Evolutionary conservation across 1,140 invertebrate species (phyloP), one percentile per base, ranked within the genome.

Genomic region (Polyergus mexicanus): DNA sequence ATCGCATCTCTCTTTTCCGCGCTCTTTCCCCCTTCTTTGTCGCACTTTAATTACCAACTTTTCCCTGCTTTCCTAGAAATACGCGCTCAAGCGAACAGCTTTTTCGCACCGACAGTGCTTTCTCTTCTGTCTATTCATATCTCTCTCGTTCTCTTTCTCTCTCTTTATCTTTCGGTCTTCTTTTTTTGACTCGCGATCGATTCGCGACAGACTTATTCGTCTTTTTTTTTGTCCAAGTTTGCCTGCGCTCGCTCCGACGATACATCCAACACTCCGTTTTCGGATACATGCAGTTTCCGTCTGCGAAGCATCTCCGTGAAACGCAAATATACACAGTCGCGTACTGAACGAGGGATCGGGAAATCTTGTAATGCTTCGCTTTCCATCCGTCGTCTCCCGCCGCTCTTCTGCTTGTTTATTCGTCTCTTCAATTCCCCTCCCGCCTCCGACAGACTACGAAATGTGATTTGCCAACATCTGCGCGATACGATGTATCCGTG

Each of bases 11-110:
- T 22, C 56, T 44, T 13, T 54, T 54, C 47, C 66, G 58, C 65
- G 83, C 78, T 78, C 85, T 88, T 80, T 69, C 83, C 51, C 51
- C 22, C 28, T 54, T 86, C 83, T 86, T 81, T 32, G 62, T 63
- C 80, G 76, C 51, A 88, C 91, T 92, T 92, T 92, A 92, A 92
- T 92, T 92, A 92, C 91, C 91, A 92, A 92, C 91, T 92, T 92
- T 92, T 86, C 87, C 86, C 84, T 86, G 86, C 87, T 89, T 87
- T 90, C 81, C 85, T 32, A 85, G 84, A 87, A 89, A 91, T 89
- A 89, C 81, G 80, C 86, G 83, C 74, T 77, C 85, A 77, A 83
- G 62, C 86, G 72, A 84, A 80, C 88, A 90, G 77, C 88, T 89
- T 86, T 80, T 81, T 80, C 88, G 44, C 86, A 69, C 51, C 85